Base-by-base conservation (phyloP, 2,888 invertebrate genomes). In the Cantharis rustica region DNA sequence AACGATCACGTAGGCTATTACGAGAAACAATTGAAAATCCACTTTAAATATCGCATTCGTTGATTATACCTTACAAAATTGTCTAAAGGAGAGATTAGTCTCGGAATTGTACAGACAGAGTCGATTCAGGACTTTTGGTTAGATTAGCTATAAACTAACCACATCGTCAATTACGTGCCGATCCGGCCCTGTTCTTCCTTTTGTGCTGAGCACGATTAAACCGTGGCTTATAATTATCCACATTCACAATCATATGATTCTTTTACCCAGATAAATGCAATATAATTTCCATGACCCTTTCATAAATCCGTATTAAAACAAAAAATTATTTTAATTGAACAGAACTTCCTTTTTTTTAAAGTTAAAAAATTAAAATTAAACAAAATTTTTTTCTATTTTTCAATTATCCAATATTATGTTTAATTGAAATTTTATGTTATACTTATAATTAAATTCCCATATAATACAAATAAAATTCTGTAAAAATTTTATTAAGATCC, bases 1-100 rank as follows among this genome's bases (percentile, higher is more conserved):
- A 77, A 75, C 70, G 78, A 77, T 80, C 80, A 80, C 79, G 80
- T 80, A 74, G 69, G 70, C 80, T 72, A 80, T 80, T 77, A 79
- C 74, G 68, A 72, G 75, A 77, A 71, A 80, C 78, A 76, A 80
- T 80, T 78, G 76, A 75, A 79, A 76, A 76, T 66, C 73, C 75
- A 74, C 77, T 78, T 47, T 76, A 76, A 76, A 76, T 72, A 72
- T 70, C 69, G 31, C 69, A 76, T 71, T 78, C 74, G 62, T 27
- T 76, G 78, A 78, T 78, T 78, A 76, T 76, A 75, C 26, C 73
- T 69, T 78, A 75, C 72, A 73, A 78, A 78, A 71, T 77, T 72
- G 77, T 71, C 73, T 72, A 72, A 71, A 64, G 77, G 71, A 76
- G 62, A 69, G 61, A 47, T 66, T 66, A 64, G 62, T 75, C 69